A percentile compares a stretch with the other conserved stretches of the same genome.
phyloP scores from a whole-genome alignment of 2,888 invertebrate genomes.

The Ochropacha duplaris region DNA sequence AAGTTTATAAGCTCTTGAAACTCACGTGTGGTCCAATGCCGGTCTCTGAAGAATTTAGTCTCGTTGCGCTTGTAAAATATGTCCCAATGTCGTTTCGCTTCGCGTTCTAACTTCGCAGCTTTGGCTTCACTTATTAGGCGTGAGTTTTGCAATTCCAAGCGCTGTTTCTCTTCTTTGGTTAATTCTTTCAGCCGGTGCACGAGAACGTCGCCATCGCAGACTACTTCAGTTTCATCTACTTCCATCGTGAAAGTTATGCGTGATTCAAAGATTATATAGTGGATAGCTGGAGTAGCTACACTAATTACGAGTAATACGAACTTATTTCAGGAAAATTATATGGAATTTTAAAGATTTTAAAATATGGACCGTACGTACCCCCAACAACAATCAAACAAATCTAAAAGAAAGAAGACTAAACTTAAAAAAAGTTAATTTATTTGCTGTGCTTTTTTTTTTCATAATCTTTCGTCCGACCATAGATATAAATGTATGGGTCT shows the following conservation, averaged over 20 bases:
- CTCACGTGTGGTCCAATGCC: conserved; percentile 98
- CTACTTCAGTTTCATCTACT: conserved; percentile 49
- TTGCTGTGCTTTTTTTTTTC: too few species aligned
- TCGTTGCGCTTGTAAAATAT: conserved; percentile 98
- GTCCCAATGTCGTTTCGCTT: conserved; percentile 97
- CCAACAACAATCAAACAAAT: too few species aligned
- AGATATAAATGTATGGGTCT: too few species aligned
- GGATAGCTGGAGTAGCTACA: not conserved
- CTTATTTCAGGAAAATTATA: not conserved
- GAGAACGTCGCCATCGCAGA: conserved; percentile 50
- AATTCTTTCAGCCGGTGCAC: conserved; percentile 76
- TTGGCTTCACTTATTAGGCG: conserved; percentile 85
- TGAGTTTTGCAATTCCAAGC: conserved; percentile 86
- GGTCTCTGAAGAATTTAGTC: conserved; percentile 95
- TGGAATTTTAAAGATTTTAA: too few species aligned
- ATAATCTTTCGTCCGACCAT: too few species aligned
- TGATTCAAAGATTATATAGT: not conserved
- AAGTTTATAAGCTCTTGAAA: conserved; percentile 90
- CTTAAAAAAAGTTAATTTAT: too few species aligned
- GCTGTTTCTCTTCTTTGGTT: conserved; percentile 83
- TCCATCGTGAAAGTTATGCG: conserved; percentile 50
- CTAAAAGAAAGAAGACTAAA: too few species aligned
- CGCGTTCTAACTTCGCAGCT: conserved; percentile 89
- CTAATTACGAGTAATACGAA: not conserved
- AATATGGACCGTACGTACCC: too few species aligned